These are phyloP conservation scores for Drosophila picticornis DNA, from an alignment of 2,888 invertebrate species.

Conservation along the genomic window DNA sequence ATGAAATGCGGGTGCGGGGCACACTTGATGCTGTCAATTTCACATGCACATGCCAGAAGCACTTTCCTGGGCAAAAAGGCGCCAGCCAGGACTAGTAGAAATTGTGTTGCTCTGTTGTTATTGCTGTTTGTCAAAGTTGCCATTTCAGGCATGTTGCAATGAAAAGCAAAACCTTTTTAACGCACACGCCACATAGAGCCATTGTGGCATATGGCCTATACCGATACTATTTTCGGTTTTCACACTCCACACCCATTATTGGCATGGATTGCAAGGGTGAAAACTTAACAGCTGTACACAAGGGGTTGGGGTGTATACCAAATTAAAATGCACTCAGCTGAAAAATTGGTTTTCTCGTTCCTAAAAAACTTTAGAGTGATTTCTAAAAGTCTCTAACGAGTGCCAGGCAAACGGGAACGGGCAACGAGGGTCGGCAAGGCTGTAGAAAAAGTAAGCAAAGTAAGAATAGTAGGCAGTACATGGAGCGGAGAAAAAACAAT, in stretches of 20 bases:
- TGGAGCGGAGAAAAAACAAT: slow-evolving; percentile 37
- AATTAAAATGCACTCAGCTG: slow-evolving; percentile 85
- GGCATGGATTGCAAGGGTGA: slow-evolving; percentile 35
- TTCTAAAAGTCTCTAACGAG: slow-evolving; percentile 74
- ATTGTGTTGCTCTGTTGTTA: slow-evolving; percentile 45
- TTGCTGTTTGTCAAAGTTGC: slow-evolving; percentile 80
- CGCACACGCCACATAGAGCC: slow-evolving; percentile 26
- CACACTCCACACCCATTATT: slow-evolving; percentile 23
- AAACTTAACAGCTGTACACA: slow-evolving; percentile 57
- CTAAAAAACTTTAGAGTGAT: slow-evolving; percentile 76
- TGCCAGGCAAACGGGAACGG: slow-evolving; percentile 28
- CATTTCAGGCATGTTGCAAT: slow-evolving; percentile 78
- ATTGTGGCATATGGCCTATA: slow-evolving; percentile 22
- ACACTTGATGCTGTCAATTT: slow-evolving; percentile 46
- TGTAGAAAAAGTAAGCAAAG: slow-evolving; percentile 44
- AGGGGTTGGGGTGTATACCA: slow-evolving; percentile 70
- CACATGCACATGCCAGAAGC: slow-evolving; percentile 28
- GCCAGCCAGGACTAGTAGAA: slow-evolving; percentile 11
- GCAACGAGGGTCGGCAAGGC: slow-evolving; percentile 4
- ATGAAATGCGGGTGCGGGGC: slow-evolving; percentile 1
- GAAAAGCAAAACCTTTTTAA: slow-evolving; percentile 78
- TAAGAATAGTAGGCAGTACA: slow-evolving; percentile 25
- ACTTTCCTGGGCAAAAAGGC: slow-evolving; percentile 21
- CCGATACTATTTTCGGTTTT: slow-evolving; percentile 33
- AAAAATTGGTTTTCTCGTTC: slow-evolving; percentile 84